phyloP scores from a whole-genome alignment of 2,888 invertebrate genomes.

The Drosophila borealis region DNA sequence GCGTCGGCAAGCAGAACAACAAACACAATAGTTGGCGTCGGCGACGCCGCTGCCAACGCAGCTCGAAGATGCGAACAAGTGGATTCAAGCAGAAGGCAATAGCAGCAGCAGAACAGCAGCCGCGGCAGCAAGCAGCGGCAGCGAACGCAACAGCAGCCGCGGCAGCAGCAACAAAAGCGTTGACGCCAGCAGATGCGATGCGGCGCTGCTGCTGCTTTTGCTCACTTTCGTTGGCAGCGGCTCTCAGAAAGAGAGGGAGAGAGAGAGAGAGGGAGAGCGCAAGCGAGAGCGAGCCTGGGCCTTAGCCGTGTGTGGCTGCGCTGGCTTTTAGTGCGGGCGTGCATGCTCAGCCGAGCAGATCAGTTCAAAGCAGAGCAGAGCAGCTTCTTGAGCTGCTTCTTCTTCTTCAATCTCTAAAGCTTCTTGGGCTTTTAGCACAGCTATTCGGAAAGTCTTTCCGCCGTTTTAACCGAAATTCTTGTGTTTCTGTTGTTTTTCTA shows the following conservation, averaged over 20 bases:
- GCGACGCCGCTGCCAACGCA: slow-evolving; percentile 9
- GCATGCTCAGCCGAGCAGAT: slow-evolving; percentile 37
- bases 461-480: slow-evolving; percentile 16
- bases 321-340: slow-evolving; percentile 41
- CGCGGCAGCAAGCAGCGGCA: slow-evolving; percentile 19
- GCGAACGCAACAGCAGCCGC: slow-evolving; percentile 2
- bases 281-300: slow-evolving; percentile 9
- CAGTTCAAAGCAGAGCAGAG: slow-evolving; percentile 11
- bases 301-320: slow-evolving; percentile 4
- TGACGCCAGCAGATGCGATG: slow-evolving; percentile 35
- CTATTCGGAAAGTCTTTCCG: slow-evolving; percentile 49
- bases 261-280: not conserved
- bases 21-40: slow-evolving; percentile 43
- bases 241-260: slow-evolving; percentile 5
- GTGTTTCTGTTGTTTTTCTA: slow-evolving; percentile 10
- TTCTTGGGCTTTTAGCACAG: slow-evolving; percentile 23
- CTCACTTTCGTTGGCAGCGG: slow-evolving; percentile 63
- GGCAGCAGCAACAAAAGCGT: slow-evolving; percentile 7
- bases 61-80: slow-evolving; percentile 70
- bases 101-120: slow-evolving; percentile 10
- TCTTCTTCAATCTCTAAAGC: not conserved
- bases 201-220: slow-evolving; percentile 30
- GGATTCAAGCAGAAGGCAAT: slow-evolving; percentile 58
- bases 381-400: slow-evolving; percentile 12
- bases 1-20: slow-evolving; percentile 27